phyloP scores from a whole-genome alignment of 2,113 vertebrate species.

The Gyps fulvus region DNA sequence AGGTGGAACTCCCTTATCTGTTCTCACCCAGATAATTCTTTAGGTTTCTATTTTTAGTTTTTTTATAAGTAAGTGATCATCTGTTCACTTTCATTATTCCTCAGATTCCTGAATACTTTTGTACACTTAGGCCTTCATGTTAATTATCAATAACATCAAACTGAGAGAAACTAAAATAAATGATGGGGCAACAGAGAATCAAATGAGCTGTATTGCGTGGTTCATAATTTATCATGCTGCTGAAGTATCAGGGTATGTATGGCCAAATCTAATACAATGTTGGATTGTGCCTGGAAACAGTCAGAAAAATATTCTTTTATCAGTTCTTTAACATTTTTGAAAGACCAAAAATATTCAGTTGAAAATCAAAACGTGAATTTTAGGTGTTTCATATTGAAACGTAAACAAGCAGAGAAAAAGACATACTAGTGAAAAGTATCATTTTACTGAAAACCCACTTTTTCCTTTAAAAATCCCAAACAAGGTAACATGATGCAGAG shows the following conservation, averaged over 20 bases:
- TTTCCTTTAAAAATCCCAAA: constrained; percentile 20
- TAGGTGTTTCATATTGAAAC: background rate
- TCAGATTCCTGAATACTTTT: background rate
- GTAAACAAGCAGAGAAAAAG: constrained; percentile 3
- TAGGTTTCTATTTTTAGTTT: background rate
- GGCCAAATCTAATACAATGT: background rate
- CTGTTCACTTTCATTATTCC: background rate
- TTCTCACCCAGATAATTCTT: background rate
- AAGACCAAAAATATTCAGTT: background rate
- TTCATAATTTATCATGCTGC: background rate
- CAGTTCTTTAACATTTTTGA: background rate
- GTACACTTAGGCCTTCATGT: background rate
- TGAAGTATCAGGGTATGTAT: background rate
- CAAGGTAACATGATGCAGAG: constrained; percentile 10
- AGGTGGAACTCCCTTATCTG: constrained; percentile 21
- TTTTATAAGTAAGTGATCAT: background rate
- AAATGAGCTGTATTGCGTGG: background rate
- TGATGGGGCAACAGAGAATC: background rate
- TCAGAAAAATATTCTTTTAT: background rate
- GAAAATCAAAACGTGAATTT: constrained; percentile 12
- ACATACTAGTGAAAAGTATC: background rate
- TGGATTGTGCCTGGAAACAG: background rate
- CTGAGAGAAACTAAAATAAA: background rate
- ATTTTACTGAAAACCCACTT: background rate
- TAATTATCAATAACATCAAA: background rate